phyloP scores from a whole-genome alignment of 1,140 invertebrate genomes.

The Tetragnatha versicolor region DNA sequence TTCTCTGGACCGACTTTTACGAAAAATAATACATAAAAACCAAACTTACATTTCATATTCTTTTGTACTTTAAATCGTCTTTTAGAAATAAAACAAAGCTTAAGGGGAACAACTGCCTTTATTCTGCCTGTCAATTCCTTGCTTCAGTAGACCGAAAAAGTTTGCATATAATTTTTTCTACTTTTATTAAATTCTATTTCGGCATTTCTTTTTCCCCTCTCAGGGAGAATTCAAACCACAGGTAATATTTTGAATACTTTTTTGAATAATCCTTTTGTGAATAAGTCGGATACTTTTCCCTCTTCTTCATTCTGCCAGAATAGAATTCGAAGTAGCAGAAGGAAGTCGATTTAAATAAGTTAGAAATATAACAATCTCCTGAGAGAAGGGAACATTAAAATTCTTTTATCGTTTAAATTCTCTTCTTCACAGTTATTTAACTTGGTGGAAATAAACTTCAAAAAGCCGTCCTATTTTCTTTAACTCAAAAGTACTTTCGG shows the following conservation, averaged over 20 bases:
- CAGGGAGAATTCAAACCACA: background rate
- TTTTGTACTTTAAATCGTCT: background rate
- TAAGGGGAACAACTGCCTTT: background rate
- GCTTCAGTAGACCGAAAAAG: background rate
- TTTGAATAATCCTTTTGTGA: background rate
- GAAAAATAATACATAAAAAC: background rate
- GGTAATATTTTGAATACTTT: background rate
- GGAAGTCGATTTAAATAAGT: conserved; percentile 3
- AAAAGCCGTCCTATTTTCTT: too few relatives aligned
- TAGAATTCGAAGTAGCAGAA: background rate
- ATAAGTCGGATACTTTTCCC: background rate
- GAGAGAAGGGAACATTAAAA: background rate
- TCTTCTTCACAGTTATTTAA: background rate
- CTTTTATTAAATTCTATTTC: background rate
- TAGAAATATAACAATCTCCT: background rate
- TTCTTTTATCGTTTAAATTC: background rate
- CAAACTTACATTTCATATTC: background rate
- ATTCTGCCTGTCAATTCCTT: background rate
- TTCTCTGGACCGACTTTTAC: background rate
- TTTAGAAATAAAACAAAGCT: background rate
- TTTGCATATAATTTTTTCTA: background rate
- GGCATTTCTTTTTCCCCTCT: background rate
- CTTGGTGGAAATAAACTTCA: background rate
- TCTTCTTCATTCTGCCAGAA: background rate
- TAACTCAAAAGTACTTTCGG: too few relatives aligned